Conservation (phyloP, 2,888 invertebrate genomes). For the Escarpia spicata region DNA sequence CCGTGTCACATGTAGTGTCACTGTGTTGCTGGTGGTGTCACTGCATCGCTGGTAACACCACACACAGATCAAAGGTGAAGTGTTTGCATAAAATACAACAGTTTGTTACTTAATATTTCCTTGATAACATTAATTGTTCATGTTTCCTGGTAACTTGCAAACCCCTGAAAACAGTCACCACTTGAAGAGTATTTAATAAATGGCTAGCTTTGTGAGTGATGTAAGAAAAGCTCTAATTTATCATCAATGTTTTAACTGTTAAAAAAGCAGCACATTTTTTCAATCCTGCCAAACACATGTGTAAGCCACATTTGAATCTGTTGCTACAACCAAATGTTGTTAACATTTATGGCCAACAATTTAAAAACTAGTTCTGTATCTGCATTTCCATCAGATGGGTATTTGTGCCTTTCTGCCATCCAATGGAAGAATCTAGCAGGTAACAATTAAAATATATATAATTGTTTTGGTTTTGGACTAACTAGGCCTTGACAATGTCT, state of each 20-base stretch:
- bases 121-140: not conserved
- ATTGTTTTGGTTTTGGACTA: too few species aligned
- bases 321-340: not conserved
- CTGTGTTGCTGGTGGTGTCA: not conserved
- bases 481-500: too few species aligned
- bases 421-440: too few species aligned
- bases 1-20: not conserved
- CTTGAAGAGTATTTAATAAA: not conserved
- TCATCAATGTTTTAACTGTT: not conserved
- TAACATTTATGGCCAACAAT: not conserved
- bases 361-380: too few species aligned
- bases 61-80: not conserved
- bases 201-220: not conserved
- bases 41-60: not conserved
- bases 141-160: not conserved
- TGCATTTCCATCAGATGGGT: too few species aligned
- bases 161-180: not conserved
- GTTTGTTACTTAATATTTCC: constrained; percentile 9
- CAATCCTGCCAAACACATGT: not conserved
- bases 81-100: not conserved
- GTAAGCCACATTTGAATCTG: not conserved
- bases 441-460: too few species aligned
- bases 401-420: too few species aligned
- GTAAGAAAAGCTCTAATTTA: not conserved
- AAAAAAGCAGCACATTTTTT: not conserved